Percentiles rank a stretch among this genome's conserved stretches.
These are phyloP conservation scores for Syncerus caffer DNA, from an alignment of 2,797 vertebrate species.

Conservation along the genomic window DNA sequence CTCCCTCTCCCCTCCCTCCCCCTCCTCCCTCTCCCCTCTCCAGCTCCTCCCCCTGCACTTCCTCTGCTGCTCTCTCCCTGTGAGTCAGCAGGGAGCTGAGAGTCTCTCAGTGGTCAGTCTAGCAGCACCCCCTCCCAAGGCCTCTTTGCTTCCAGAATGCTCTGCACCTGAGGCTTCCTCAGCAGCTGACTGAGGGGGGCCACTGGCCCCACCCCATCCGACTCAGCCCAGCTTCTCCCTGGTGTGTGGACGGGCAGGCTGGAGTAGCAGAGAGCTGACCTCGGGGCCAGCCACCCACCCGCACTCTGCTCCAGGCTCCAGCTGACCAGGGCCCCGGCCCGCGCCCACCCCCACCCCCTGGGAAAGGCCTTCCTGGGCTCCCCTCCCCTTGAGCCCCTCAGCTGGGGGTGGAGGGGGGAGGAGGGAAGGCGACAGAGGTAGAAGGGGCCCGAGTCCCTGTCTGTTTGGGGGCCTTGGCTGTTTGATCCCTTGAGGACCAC, in stretches of 20 bases:
- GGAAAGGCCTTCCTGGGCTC: not conserved
- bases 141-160: not conserved
- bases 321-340: not conserved
- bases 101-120: not conserved
- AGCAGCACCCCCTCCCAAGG: not conserved
- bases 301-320: not conserved
- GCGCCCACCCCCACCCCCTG: accelerated
- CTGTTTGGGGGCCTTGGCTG: not conserved
- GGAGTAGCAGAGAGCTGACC: not conserved
- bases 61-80: not conserved
- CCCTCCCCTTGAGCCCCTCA: not conserved
- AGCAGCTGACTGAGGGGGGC: not conserved
- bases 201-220: not conserved
- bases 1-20: not conserved
- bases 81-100: constrained; percentile 3
- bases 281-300: not conserved
- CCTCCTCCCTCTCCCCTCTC: too few relatives aligned
- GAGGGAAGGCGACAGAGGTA: too few relatives aligned
- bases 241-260: not conserved
- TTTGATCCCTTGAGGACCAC: not conserved
- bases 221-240: not conserved
- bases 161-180: not conserved
- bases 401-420: too few relatives aligned
- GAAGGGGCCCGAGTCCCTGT: not conserved
- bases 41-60: not conserved